Evolutionary conservation across 2,888 invertebrate species (phyloP).

Genomic region (Epinotia ramella): DNA sequence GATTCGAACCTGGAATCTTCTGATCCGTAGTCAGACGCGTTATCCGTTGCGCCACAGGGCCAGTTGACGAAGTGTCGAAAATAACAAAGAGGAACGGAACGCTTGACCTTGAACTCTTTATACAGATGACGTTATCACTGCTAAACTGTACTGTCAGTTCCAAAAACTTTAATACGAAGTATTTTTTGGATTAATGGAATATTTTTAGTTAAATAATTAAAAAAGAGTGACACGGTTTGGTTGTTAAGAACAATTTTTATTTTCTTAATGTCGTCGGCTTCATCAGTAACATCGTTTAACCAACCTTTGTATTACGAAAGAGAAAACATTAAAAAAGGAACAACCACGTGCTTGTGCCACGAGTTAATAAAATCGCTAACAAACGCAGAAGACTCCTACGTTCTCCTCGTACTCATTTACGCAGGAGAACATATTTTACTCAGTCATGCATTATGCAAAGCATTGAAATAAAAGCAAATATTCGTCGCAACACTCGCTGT

Average conservation of each 20-base stretch:
- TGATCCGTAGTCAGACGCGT: constrained; percentile 89
- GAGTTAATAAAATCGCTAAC: constrained; percentile 20
- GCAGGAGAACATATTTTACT: constrained; percentile 41
- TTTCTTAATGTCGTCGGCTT: too few species aligned
- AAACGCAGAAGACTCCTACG: constrained; percentile 17
- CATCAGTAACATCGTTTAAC: not conserved
- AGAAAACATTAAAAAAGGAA: not conserved
- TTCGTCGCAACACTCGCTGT: constrained; percentile 38
- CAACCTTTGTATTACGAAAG: not conserved
- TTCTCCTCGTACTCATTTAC: constrained; percentile 42
- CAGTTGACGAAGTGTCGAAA: constrained; percentile 43
- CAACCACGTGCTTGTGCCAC: not conserved
- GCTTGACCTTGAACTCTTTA: not conserved
- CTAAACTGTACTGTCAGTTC: not conserved
- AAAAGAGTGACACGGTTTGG: not conserved
- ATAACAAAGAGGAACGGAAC: constrained; percentile 22
- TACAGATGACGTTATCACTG: not conserved
- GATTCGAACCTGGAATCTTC: constrained; percentile 88
- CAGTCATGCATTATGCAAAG: constrained; percentile 42
- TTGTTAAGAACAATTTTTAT: not conserved
- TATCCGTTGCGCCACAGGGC: constrained; percentile 79
- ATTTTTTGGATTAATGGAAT: not conserved
- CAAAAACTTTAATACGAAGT: not conserved
- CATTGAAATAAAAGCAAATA: constrained; percentile 42
- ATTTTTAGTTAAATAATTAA: not conserved